Evolutionary conservation across 1,140 invertebrate genomes (phyloP), one percentile per base, ranked within the genome.

Genomic region (Papilio helenus): DNA sequence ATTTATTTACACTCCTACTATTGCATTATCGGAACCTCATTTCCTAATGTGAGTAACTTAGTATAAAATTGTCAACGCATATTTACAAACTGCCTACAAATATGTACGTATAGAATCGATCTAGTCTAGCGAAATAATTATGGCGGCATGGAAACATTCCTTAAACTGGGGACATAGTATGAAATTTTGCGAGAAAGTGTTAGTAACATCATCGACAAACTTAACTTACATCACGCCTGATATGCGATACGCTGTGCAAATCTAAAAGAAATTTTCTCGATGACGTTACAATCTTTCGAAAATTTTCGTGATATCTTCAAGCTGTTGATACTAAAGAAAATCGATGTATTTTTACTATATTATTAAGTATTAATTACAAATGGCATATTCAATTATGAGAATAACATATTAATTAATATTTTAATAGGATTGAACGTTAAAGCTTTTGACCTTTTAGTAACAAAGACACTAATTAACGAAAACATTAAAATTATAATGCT

Each of bases 1-100:
- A 93, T 90, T 90, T 92, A 91, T 93, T 93, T 92, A 90, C 91
- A 89, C 89, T 85, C 90, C 88, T 87, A 86, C 86, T 84, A 88
- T 81, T 87, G 87, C 85, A 87, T 89, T 90, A 92, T 90, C 84
- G 85, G 72, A 85, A 85, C 84, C 84, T 87, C 83, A 87, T 87
- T 88, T 82, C 84, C 78, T 87, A 89, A 89, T 87, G 86, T 79
- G 81, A 51, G 72, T 4, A 72, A 72, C 18, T 42, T n/a, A 20
- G 39, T 72, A 71, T 39, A 61, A 23, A 61, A 26, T 61, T 5
- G 10, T 29, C 58, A 61, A 26, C 0, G 20, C 58, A 4, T 61
- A 29, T 65, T 26, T 65, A 65, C 58, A 8, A 10, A 61, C 26
- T 68, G 5, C 5, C 4, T 12, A 65, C 3, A 29, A 14, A 29